These are phyloP conservation scores for Xiphorhynchus erythropygius DNA, from an alignment of 2,797 vertebrate species.

Conservation along the genomic window DNA sequence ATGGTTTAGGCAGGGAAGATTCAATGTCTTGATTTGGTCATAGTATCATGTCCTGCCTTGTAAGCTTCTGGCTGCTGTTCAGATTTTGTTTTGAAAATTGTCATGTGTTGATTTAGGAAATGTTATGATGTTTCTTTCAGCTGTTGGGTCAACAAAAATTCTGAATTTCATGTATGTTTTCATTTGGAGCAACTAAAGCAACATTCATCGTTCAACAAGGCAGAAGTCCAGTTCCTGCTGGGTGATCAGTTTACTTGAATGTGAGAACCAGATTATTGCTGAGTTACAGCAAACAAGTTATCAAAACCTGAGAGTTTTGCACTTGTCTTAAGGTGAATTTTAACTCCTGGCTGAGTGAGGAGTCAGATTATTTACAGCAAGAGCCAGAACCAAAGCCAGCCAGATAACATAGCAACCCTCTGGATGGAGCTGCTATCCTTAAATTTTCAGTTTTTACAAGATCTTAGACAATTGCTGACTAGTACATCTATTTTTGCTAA, in stretches of 20 bases:
- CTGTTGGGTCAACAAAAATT: constrained; percentile 19
- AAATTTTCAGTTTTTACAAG: not conserved
- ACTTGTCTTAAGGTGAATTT: not conserved
- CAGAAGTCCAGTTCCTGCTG: constrained; percentile 9
- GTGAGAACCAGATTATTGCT: not conserved
- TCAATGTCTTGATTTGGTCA: not conserved
- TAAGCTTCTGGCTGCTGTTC: not conserved
- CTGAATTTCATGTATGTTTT: constrained; percentile 12
- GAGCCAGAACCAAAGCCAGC: not conserved
- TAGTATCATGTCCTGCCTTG: not conserved
- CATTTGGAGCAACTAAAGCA: constrained; percentile 16
- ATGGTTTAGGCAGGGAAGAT: not conserved
- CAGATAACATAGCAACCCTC: not conserved
- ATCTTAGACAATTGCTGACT: not conserved
- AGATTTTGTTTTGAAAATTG: constrained; percentile 32
- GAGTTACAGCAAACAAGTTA: constrained; percentile 16
- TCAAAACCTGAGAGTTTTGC: not conserved
- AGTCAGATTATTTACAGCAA: not conserved
- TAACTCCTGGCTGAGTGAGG: not conserved
- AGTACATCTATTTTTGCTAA: not conserved
- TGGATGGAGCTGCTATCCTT: not conserved
- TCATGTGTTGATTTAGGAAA: constrained; percentile 28
- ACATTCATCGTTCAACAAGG: not conserved
- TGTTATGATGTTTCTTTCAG: not conserved
- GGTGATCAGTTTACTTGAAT: not conserved